Percentiles rank a stretch among this genome's conserved stretches.
Conservation (phyloP, 1,140 invertebrate genomes). For the Xylocopa sonorina region DNA sequence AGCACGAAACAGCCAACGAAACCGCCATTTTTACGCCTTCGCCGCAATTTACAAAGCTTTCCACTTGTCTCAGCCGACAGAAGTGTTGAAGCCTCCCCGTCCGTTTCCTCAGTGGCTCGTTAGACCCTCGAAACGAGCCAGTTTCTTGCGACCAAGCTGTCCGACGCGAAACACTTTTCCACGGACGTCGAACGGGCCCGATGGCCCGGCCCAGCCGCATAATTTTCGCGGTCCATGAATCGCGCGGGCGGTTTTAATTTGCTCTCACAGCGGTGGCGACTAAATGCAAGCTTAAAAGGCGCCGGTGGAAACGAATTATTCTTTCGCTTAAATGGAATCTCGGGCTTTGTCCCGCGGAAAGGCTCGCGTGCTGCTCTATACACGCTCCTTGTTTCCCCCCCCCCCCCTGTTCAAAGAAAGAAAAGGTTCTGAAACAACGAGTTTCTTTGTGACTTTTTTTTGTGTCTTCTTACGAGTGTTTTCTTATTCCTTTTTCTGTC, state of each 20-base stretch:
- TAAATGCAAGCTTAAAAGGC: neutral
- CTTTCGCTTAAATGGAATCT: neutral
- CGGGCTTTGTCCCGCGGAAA: neutral
- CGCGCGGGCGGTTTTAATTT: neutral
- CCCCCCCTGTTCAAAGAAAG: too few relatives aligned
- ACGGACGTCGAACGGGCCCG: constrained; percentile 1
- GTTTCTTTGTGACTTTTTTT: neutral
- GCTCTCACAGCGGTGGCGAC: too few relatives aligned
- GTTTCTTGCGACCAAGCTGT: constrained; percentile 7
- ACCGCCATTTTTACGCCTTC: constrained; percentile 27
- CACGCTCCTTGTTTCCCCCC: too few relatives aligned
- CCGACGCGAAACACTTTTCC: constrained; percentile 38
- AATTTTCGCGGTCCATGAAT: neutral
- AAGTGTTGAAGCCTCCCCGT: constrained; percentile 43
- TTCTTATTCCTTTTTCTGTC: neutral
- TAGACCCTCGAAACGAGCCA: constrained; percentile 46
- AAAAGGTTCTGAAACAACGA: neutral
- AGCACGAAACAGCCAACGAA: constrained; percentile 9
- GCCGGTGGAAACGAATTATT: neutral
- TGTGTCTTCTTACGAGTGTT: neutral
- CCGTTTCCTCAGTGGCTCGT: constrained; percentile 19
- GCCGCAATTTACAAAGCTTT: neutral
- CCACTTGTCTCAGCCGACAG: neutral
- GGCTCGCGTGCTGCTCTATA: neutral
- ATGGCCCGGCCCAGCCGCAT: neutral